Conservation (phyloP, 2,888 invertebrate species). For the Junonia oenone region DNA sequence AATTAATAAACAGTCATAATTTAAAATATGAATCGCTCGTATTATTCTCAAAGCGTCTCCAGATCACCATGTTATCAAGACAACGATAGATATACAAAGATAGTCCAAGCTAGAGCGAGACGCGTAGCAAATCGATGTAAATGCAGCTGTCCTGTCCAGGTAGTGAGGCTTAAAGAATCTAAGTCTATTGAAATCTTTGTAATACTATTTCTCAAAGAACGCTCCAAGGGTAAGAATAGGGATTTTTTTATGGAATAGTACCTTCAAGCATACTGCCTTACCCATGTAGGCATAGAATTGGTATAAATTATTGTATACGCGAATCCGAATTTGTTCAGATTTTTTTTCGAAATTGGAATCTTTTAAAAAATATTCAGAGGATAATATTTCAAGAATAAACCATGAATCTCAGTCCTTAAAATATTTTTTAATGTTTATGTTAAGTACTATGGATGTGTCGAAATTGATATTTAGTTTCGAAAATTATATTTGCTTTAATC, state of each 20-base stretch:
- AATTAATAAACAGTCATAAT: neutral
- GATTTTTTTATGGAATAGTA: slow-evolving; percentile 14
- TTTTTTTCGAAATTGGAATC: neutral
- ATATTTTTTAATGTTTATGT: no score
- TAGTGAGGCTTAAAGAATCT: slow-evolving; percentile 54
- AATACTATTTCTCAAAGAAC: slow-evolving; percentile 32
- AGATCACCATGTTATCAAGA: slow-evolving; percentile 48
- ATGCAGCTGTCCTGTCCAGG: slow-evolving; percentile 65
- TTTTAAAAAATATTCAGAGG: neutral
- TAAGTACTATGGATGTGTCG: no score
- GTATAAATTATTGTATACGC: neutral
- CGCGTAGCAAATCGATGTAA: slow-evolving; percentile 55
- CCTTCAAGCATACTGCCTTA: neutral
- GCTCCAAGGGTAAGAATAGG: slow-evolving; percentile 18
- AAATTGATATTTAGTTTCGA: no score
- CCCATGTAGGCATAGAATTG: neutral
- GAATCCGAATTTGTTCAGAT: neutral
- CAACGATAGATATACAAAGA: slow-evolving; percentile 36
- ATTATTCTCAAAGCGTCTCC: slow-evolving; percentile 13
- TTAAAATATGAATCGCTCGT: neutral
- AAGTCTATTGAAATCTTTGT: slow-evolving; percentile 51
- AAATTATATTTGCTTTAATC: no score
- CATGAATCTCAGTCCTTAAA: neutral
- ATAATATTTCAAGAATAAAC: neutral
- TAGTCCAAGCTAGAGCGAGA: slow-evolving; percentile 39